These are phyloP conservation scores for Drosophila nannoptera DNA, from an alignment of 1,140 invertebrate species.

Conservation along the genomic window DNA sequence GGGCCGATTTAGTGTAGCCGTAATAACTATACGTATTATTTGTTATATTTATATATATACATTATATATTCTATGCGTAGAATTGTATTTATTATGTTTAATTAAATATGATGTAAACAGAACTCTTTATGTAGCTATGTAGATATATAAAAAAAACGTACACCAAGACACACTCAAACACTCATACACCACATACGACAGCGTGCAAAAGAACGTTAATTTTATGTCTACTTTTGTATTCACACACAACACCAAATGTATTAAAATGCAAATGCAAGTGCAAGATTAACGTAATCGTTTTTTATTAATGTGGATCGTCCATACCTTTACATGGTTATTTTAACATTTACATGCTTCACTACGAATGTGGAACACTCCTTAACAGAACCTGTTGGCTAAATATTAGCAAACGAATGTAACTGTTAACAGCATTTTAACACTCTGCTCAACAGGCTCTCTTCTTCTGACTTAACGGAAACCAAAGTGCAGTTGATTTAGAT, in stretches of 20 bases:
- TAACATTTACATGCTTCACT: too few relatives aligned
- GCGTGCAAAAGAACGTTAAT: constrained; percentile 50
- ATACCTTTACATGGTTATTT: too few relatives aligned
- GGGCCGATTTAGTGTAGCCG: constrained; percentile 32
- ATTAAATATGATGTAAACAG: constrained; percentile 57
- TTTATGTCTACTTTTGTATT: constrained; percentile 73
- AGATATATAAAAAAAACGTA: constrained; percentile 54
- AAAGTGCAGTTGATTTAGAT: too few relatives aligned
- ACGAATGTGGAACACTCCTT: too few relatives aligned
- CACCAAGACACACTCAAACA: constrained; percentile 26
- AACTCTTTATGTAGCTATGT: constrained; percentile 67
- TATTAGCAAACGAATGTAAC: not conserved
- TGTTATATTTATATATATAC: constrained; percentile 61
- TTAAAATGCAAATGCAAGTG: constrained; percentile 45
- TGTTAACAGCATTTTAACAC: not conserved
- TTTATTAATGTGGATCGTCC: too few relatives aligned
- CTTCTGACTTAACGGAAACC: not conserved
- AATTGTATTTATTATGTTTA: constrained; percentile 75
- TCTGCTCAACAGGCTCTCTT: too few relatives aligned
- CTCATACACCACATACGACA: constrained; percentile 29
- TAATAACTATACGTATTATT: constrained; percentile 68
- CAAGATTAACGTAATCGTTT: constrained; percentile 41
- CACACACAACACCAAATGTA: constrained; percentile 67
- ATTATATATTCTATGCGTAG: constrained; percentile 45
- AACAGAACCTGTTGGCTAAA: too few relatives aligned